Base-by-base conservation (phyloP, 2,888 invertebrate species). In the Cephus runcator region DNA sequence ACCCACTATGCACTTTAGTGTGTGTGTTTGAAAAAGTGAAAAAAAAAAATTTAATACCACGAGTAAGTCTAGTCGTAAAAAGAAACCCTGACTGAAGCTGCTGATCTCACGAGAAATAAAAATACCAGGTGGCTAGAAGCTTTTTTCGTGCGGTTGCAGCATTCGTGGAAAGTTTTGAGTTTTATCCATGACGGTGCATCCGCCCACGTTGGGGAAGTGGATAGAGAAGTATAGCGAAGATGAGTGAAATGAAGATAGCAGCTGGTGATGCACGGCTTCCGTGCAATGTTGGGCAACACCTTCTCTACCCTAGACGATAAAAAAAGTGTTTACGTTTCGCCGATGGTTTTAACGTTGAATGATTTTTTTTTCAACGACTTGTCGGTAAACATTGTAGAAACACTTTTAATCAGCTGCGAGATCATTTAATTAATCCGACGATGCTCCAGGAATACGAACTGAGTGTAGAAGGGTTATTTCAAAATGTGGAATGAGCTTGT, bases 81-180 rank as follows among this genome's bases (percentile, higher is more conserved):
- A 23, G 56, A 23, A 23, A 56, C 9, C 9, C 23, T 56, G 56
- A 56, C 56, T 9, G 56, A 56, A 56, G 9, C 56, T 6, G 56
- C 23, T 56, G 56, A 56, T 56, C 56, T 56, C 9, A 15, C 23
- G 77, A 77, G 77, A 79, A 81, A 82, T 84, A 87, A 86, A 87
- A 86, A 87, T 87, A 87, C 33, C 71, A 86, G 83, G 73, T 81
- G 73, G 79, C 78, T 56, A 56, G 23, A 15, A 56, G 56, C 1
- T 56, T 23, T 56, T 56, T 56, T 56, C 23, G 23, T 56, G 2
- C 23, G 23, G 56, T 81, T 80, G 80, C 79, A 80, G 81, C 81
- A 81, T 73, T 80, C 79, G 82, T 85, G 86, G 84, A 85, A 87
- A 87, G 80, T 87, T 87, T 84, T 77, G 23, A 56, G 56, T 9